A percentile compares a stretch with the other conserved stretches of the same genome.
Conservation (phyloP, 2,113 vertebrate genomes). For the Macaca mulatta region DNA sequence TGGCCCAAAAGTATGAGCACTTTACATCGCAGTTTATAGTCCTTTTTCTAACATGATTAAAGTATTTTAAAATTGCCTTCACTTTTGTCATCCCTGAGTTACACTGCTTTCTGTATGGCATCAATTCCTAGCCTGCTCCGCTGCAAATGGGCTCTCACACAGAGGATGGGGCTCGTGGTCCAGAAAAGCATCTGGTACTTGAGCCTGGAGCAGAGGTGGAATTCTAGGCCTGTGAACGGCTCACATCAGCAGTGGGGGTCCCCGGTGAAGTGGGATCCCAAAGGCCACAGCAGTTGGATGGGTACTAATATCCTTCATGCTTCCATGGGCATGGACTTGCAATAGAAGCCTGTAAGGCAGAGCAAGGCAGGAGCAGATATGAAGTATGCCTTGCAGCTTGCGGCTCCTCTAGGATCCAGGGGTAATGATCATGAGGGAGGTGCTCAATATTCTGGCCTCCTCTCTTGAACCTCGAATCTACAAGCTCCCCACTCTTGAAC, state of each 20-base stretch:
- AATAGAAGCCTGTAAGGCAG: accelerated
- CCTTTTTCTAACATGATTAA: not conserved
- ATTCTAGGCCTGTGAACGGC: not conserved
- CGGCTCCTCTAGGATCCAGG: not conserved
- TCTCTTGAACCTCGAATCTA: not conserved
- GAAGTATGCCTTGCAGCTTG: accelerated
- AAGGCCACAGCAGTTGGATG: not conserved
- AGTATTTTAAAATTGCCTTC: not conserved
- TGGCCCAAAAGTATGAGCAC: not conserved
- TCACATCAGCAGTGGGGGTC: accelerated
- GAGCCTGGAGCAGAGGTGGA: not conserved
- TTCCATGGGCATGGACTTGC: not conserved
- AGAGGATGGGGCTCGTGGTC: not conserved
- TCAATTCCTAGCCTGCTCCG: not conserved
- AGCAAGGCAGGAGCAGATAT: accelerated
- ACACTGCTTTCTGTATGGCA: accelerated
- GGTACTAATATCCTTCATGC: accelerated
- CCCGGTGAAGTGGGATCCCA: not conserved
- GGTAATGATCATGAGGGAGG: accelerated
- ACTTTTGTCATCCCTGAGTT: not conserved
- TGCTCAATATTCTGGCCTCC: not conserved
- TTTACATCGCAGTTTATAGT: not conserved
- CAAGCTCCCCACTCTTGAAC: not conserved
- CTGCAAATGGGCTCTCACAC: not conserved
- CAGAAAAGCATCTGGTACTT: not conserved